Evolutionary conservation across 2,113 vertebrate genomes (phyloP).

Genomic region (Anhinga anhinga): DNA sequence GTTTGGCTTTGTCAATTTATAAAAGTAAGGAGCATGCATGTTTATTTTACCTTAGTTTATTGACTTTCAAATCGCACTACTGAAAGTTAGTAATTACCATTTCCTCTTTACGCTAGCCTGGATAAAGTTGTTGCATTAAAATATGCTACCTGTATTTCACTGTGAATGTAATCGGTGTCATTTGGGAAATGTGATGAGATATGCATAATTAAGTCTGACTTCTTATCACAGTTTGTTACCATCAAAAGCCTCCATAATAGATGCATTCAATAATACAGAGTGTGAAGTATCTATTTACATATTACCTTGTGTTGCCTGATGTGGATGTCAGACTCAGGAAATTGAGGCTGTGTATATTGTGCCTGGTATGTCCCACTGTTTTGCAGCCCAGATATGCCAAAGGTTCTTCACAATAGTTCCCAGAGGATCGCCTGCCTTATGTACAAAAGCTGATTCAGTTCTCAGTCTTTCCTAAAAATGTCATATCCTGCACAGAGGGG

Average conservation of each 20-base stretch:
- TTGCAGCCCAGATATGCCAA: background rate
- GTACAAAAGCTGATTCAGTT: background rate
- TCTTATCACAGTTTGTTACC: slow-evolving; percentile 61
- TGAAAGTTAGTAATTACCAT: slow-evolving; percentile 50
- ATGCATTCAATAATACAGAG: slow-evolving; percentile 30
- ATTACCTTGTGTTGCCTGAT: slow-evolving; percentile 26
- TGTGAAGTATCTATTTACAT: slow-evolving; percentile 41
- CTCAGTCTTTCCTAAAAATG: background rate
- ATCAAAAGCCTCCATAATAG: slow-evolving; percentile 57
- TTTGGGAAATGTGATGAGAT: slow-evolving; percentile 62
- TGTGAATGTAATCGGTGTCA: slow-evolving; percentile 59
- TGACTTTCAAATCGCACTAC: slow-evolving; percentile 20
- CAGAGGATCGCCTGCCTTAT: background rate
- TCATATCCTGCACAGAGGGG: background rate
- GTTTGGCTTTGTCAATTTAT: slow-evolving; percentile 10
- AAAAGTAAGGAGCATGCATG: background rate
- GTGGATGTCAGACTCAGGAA: slow-evolving; percentile 7
- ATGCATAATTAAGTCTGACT: slow-evolving; percentile 72
- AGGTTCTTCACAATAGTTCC: background rate
- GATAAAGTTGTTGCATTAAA: slow-evolving; percentile 39
- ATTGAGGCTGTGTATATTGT: background rate
- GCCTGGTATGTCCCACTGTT: background rate
- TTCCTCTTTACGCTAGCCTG: slow-evolving; percentile 4
- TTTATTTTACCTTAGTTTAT: slow-evolving; percentile 42
- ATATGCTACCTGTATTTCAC: slow-evolving; percentile 52